These are phyloP conservation scores for Micromussa lordhowensis DNA, from an alignment of 92 coral and sea anemone species.

Conservation along the genomic window DNA sequence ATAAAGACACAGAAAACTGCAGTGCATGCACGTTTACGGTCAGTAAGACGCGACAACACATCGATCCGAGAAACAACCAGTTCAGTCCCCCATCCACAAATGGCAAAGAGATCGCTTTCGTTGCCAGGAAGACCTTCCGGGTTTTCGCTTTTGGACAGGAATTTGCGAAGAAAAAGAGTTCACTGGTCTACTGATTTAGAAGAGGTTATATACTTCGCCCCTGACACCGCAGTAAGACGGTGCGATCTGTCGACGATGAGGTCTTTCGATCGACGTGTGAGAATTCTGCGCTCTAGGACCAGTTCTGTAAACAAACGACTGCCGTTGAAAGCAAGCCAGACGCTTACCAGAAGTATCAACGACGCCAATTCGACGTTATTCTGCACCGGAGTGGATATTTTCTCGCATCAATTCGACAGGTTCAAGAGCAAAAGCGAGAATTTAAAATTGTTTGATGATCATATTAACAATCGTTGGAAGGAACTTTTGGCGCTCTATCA, in stretches of 20 bases:
- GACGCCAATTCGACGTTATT: slow-evolving; percentile 31
- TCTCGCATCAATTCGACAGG: slow-evolving; percentile 26
- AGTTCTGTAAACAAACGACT: slow-evolving; percentile 13
- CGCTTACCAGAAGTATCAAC: slow-evolving; percentile 24
- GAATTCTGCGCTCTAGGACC: slow-evolving; percentile 19
- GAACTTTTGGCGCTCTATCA: slow-evolving; percentile 34
- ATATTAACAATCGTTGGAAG: slow-evolving; percentile 34
- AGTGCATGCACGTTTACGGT: background rate
- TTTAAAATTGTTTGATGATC: slow-evolving; percentile 18
- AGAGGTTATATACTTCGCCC: slow-evolving; percentile 40
- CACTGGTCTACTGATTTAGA: slow-evolving; percentile 48
- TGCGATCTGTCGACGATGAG: background rate
- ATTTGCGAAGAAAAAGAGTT: slow-evolving; percentile 39
- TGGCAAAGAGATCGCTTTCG: slow-evolving; percentile 45
- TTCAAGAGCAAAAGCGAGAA: slow-evolving; percentile 24
- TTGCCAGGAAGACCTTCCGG: slow-evolving; percentile 41
- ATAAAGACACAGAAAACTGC: slow-evolving; percentile 6
- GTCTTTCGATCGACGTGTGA: slow-evolving; percentile 24
- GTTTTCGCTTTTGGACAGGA: slow-evolving; percentile 21
- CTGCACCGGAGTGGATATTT: slow-evolving; percentile 25
- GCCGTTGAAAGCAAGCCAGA: slow-evolving; percentile 27
- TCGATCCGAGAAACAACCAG: background rate
- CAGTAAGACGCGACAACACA: background rate
- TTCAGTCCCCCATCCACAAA: background rate
- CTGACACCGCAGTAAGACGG: slow-evolving; percentile 15